These are phyloP conservation scores for Toxostoma redivivum DNA, from an alignment of 2,113 vertebrate species.

Conservation along the genomic window DNA sequence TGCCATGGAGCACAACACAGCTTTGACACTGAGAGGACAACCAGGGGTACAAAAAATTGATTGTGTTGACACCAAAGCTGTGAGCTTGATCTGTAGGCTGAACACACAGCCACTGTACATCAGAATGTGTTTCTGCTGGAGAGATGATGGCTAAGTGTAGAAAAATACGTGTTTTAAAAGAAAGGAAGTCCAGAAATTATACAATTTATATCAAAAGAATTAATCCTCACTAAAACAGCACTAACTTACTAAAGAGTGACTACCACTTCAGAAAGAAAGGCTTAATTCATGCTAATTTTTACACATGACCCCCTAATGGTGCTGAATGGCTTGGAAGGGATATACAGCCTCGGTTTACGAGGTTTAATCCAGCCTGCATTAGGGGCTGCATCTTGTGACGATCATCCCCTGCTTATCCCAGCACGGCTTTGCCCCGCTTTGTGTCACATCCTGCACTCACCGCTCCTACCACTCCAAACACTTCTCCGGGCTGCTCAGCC, in stretches of 20 bases:
- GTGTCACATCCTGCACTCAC: not conserved
- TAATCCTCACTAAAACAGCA: not conserved
- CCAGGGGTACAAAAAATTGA: not conserved
- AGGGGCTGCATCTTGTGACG: not conserved
- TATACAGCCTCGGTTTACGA: fast-evolving
- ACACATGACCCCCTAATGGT: not conserved
- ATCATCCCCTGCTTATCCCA: not conserved
- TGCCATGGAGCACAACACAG: not conserved
- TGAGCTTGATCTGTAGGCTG: not conserved
- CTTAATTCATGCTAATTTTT: not conserved
- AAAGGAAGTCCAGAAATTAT: not conserved
- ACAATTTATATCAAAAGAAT: not conserved
- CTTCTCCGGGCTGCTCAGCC: not conserved
- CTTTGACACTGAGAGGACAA: not conserved
- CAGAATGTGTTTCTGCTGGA: not conserved
- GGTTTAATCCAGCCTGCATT: not conserved
- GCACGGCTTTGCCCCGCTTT: not conserved
- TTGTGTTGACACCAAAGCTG: not conserved
- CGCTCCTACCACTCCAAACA: fast-evolving
- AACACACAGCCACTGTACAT: fast-evolving
- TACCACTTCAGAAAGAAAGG: not conserved
- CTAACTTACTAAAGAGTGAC: not conserved
- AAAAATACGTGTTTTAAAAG: not conserved
- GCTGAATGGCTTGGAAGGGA: not conserved
- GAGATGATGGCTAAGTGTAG: not conserved